Evolutionary conservation across 2,113 vertebrate species (phyloP).

Genomic region (Meleagris gallopavo): DNA sequence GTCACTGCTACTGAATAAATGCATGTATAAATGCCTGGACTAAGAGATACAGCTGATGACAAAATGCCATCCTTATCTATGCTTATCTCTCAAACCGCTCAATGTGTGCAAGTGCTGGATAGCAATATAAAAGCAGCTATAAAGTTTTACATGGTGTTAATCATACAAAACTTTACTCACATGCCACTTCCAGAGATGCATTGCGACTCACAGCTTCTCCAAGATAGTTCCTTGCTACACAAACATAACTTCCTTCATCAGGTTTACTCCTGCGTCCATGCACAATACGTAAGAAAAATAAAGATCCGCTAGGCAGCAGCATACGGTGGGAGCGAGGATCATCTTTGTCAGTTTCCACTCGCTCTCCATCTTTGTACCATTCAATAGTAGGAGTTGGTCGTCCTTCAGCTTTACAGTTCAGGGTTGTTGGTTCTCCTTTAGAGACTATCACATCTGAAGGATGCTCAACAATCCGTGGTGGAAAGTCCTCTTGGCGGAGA

Average conservation of each 20-base stretch:
- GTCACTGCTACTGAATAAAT: neutral
- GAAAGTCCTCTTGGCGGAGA: conserved; percentile 97
- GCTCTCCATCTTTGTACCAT: conserved; percentile 98
- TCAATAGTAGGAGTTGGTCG: conserved; percentile 94
- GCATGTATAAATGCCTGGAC: neutral
- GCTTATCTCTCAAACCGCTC: neutral
- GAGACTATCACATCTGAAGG: conserved; percentile 98
- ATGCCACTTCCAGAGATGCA: conserved; percentile 97
- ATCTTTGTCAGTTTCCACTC: conserved; percentile 97
- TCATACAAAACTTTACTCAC: conserved; percentile 81
- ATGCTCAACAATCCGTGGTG: conserved; percentile 96
- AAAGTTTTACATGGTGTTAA: neutral
- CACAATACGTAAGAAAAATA: conserved; percentile 97
- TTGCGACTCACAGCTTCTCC: conserved; percentile 98
- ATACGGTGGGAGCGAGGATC: conserved; percentile 96
- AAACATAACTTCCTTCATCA: conserved; percentile 96
- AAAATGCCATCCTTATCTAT: neutral
- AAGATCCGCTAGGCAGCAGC: conserved; percentile 95
- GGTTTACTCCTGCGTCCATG: conserved; percentile 97
- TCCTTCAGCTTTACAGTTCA: conserved; percentile 98
- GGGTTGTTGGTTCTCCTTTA: conserved; percentile 96
- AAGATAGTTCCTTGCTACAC: conserved; percentile 97
- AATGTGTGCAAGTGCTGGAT: neutral
- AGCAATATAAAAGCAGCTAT: neutral
- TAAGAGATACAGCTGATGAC: neutral